Evolutionary conservation across 2,113 vertebrate species (phyloP).

Genomic region (Pantherophis guttatus): DNA sequence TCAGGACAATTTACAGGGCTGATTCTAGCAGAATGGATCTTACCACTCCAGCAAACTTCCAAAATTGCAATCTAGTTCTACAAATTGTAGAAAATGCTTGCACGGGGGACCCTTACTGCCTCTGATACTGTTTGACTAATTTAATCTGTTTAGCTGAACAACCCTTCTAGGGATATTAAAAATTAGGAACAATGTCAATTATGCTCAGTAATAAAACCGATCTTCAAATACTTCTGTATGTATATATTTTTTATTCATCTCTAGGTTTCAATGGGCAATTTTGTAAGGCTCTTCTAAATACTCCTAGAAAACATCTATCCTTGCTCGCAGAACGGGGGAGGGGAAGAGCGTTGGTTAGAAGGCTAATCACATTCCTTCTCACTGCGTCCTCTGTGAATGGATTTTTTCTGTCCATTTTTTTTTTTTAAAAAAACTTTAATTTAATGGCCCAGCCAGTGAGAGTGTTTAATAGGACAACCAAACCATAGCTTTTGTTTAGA

Average conservation of each 20-base stretch:
- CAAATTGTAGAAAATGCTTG: conserved; percentile 45
- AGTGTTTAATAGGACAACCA: neutral
- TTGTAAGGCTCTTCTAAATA: neutral
- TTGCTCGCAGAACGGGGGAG: neutral
- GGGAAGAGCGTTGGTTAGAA: neutral
- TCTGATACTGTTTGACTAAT: conserved; percentile 66
- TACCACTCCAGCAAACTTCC: conserved; percentile 56
- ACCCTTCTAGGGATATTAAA: conserved; percentile 62
- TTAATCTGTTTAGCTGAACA: conserved; percentile 55
- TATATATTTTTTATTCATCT: conserved; percentile 41
- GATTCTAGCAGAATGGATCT: conserved; percentile 53
- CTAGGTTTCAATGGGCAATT: conserved; percentile 10
- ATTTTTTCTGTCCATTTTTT: neutral
- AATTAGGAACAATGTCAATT: conserved; percentile 60
- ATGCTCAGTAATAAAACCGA: conserved; percentile 53
- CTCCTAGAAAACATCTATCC: neutral
- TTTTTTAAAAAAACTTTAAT: too few species aligned
- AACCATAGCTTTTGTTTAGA: neutral
- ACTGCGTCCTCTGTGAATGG: neutral
- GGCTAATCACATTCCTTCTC: neutral
- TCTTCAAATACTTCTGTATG: conserved; percentile 33
- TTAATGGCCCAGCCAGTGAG: neutral
- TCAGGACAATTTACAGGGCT: conserved; percentile 54
- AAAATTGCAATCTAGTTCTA: conserved; percentile 59
- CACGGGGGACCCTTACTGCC: conserved; percentile 53